These are phyloP conservation scores for Helarctos malayanus DNA, from an alignment of 2,797 vertebrate genomes.

Conservation along the genomic window DNA sequence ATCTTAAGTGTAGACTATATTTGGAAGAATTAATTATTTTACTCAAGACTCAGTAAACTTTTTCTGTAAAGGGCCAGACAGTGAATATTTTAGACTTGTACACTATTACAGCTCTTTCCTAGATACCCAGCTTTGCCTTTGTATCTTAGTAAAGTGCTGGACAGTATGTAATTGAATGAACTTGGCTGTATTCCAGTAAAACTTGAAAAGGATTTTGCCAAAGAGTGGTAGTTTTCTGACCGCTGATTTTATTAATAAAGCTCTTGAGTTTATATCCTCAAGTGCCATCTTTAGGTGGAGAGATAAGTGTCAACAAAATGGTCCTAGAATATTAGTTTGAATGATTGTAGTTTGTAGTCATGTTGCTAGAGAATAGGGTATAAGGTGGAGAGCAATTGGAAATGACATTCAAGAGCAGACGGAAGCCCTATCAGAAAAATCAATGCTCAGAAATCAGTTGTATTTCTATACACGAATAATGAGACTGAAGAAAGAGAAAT, in stretches of 20 bases:
- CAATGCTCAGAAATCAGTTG: too few species aligned
- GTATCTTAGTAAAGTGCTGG: not conserved
- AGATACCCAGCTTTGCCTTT: not conserved
- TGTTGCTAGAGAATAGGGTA: not conserved
- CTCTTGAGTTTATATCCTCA: not conserved
- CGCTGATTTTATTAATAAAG: slow-evolving; percentile 14
- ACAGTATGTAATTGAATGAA: not conserved
- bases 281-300: not conserved
- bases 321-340: not conserved
- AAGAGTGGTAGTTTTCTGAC: not conserved
- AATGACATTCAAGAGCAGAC: not conserved
- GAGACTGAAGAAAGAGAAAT: too few species aligned
- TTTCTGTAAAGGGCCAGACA: not conserved
- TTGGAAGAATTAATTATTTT: slow-evolving; percentile 45
- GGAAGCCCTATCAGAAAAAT: not conserved
- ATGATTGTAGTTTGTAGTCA: not conserved
- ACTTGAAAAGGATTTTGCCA: not conserved
- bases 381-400: not conserved
- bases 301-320: not conserved
- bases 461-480: too few species aligned
- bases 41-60: not conserved
- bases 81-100: slow-evolving; percentile 5
- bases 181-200: not conserved
- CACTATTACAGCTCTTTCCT: not conserved
- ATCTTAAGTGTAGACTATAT: not conserved